phyloP scores from a whole-genome alignment of 2,797 vertebrate species.

The Botia kubotai region DNA sequence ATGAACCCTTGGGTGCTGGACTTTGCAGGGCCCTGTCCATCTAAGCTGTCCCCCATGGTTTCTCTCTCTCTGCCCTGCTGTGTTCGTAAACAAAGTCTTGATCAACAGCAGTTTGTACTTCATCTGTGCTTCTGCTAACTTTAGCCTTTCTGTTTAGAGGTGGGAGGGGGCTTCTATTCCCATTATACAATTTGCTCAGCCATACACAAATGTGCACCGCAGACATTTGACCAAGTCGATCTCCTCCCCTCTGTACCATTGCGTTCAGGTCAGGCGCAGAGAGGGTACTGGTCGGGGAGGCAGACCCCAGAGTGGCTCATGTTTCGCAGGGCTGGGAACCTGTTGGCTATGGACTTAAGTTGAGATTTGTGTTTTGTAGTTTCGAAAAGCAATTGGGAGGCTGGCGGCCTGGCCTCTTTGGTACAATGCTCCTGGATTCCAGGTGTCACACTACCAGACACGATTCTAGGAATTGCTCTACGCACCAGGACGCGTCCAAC shows the following conservation, averaged over 20 bases:
- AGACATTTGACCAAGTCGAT: conserved; percentile 62
- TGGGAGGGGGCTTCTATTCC: conserved; percentile 77
- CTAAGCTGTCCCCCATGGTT: conserved; percentile 15
- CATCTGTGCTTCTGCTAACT: conserved; percentile 84
- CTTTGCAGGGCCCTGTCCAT: conserved; percentile 15
- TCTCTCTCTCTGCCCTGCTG: not conserved
- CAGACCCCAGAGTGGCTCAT: conserved; percentile 84
- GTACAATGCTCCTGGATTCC: conserved; percentile 76
- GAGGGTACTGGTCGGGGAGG: conserved; percentile 76
- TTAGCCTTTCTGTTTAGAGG: conserved; percentile 70
- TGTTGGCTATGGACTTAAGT: conserved; percentile 68
- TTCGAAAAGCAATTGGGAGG: conserved; percentile 63
- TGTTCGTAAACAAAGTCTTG: conserved; percentile 72
- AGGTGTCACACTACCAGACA: conserved; percentile 72
- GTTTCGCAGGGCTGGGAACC: conserved; percentile 85
- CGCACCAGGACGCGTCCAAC: conserved; percentile 62
- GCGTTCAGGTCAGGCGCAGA: conserved; percentile 77
- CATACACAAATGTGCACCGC: conserved; percentile 52
- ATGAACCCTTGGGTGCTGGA: conserved; percentile 45
- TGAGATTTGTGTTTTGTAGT: conserved; percentile 68
- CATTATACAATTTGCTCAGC: conserved; percentile 72
- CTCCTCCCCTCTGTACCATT: conserved; percentile 51
- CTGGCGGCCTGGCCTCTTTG: conserved; percentile 54
- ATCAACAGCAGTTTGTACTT: conserved; percentile 80
- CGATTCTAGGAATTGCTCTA: conserved; percentile 72